Evolutionary conservation across 2,113 vertebrate species (phyloP).

Genomic region (Steatornis caripensis): DNA sequence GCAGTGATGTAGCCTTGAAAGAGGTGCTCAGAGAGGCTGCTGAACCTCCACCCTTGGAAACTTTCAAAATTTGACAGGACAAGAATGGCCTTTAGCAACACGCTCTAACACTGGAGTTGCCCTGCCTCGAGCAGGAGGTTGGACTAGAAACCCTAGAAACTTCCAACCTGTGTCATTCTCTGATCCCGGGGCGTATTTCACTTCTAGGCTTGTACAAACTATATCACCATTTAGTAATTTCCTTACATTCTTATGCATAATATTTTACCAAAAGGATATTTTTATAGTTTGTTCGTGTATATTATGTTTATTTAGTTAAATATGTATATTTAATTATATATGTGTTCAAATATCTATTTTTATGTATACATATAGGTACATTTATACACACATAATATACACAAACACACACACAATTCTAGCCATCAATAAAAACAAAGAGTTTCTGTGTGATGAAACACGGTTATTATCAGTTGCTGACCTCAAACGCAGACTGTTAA

Average conservation of each 20-base stretch:
- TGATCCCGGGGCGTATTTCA: not conserved
- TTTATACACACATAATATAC: not conserved
- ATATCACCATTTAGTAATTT: not conserved
- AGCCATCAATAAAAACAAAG: not conserved
- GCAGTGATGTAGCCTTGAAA: not conserved
- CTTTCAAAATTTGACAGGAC: not conserved
- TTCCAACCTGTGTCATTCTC: not conserved
- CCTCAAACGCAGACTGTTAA: not conserved
- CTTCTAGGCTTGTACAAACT: not conserved
- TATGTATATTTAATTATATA: not conserved
- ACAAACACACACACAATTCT: not conserved
- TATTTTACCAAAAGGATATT: not conserved
- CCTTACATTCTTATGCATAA: not conserved
- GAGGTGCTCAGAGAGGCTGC: not conserved
- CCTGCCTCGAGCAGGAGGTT: not conserved
- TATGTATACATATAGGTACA: not conserved
- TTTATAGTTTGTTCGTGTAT: not conserved
- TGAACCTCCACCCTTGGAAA: not conserved
- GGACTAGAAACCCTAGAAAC: not conserved
- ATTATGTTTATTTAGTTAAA: not conserved
- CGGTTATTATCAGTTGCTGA: not conserved
- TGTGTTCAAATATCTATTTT: too few relatives aligned
- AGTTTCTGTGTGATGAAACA: not conserved
- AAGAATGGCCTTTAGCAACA: not conserved
- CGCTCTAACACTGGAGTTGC: not conserved